Percentiles rank a stretch among this genome's conserved stretches.
phyloP scores from a whole-genome alignment of 2,797 vertebrate genomes.

The Sphaeramia orbicularis region DNA sequence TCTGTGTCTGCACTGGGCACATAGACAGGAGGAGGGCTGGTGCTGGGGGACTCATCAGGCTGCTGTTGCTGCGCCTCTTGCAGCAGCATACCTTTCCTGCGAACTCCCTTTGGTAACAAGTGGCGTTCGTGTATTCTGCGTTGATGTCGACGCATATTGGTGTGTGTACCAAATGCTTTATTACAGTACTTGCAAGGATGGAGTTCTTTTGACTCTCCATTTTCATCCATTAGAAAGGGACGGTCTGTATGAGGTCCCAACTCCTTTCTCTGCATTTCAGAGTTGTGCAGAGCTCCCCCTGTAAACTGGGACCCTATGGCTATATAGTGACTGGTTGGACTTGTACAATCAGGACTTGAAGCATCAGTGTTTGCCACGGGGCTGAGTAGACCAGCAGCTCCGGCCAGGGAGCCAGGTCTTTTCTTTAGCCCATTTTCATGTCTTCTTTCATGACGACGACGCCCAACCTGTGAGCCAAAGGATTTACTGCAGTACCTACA shows the following conservation, averaged over 20 bases:
- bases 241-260: constrained; percentile 68
- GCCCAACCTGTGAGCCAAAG: constrained; percentile 96
- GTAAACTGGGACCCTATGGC: constrained; percentile 75
- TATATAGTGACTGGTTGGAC: constrained; percentile 69
- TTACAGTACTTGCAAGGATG: constrained; percentile 98
- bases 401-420: constrained; percentile 81
- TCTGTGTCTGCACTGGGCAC: constrained; percentile 94
- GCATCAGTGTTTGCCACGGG: constrained; percentile 79
- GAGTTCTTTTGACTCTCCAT: constrained; percentile 92
- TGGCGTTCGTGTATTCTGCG: constrained; percentile 97
- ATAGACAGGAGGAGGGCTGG: constrained; percentile 86
- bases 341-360: constrained; percentile 81
- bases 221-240: constrained; percentile 87
- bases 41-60: constrained; percentile 73
- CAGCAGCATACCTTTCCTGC: constrained; percentile 92
- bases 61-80: constrained; percentile 85
- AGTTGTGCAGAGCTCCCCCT: constrained; percentile 76
- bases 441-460: constrained; percentile 94
- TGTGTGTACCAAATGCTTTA: constrained; percentile 98
- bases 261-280: constrained; percentile 77
- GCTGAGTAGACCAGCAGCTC: constrained; percentile 68
- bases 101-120: constrained; percentile 95
- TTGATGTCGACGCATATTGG: constrained; percentile 97
- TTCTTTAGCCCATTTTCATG: constrained; percentile 93
- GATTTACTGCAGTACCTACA: constrained; percentile 96